Evolutionary conservation across 2,888 invertebrate genomes (phyloP).

Genomic region (Ceraclea dissimilis): DNA sequence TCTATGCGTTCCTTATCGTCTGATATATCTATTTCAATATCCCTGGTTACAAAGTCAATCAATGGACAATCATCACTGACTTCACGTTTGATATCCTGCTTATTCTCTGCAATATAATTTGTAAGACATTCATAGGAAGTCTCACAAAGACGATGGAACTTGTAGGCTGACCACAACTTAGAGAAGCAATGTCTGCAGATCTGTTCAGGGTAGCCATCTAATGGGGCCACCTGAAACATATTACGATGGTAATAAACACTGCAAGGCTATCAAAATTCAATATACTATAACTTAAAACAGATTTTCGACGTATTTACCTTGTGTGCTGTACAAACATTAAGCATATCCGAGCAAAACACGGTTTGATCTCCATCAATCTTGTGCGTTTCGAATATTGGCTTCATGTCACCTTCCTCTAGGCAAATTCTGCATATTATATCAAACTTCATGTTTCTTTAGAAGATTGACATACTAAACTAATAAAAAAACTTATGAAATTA

Average conservation of each 20-base stretch:
- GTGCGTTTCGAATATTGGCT: background rate
- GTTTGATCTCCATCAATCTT: background rate
- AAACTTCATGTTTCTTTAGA: constrained; percentile 3
- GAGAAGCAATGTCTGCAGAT: constrained; percentile 20
- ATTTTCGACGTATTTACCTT: background rate
- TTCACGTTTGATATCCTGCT: constrained; percentile 8
- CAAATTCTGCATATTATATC: background rate
- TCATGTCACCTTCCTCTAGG: background rate
- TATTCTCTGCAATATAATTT: constrained; percentile 5
- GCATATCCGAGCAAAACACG: background rate
- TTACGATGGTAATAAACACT: too few relatives aligned
- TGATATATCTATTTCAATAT: background rate
- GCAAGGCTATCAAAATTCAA: too few relatives aligned
- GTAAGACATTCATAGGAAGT: constrained; percentile 11
- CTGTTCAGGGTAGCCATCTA: constrained; percentile 20
- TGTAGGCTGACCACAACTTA: constrained; percentile 23
- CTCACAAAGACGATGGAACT: constrained; percentile 21
- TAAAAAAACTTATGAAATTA: too few relatives aligned
- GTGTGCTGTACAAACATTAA: background rate
- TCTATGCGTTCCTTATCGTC: constrained; percentile 1
- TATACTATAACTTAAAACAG: background rate
- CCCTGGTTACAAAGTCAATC: background rate
- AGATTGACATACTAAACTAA: too few relatives aligned
- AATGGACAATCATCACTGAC: constrained; percentile 10
- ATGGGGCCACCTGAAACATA: constrained; percentile 14